phyloP scores from a whole-genome alignment of 2,113 vertebrate genomes.

The Paracanthobrama guichenoti region DNA sequence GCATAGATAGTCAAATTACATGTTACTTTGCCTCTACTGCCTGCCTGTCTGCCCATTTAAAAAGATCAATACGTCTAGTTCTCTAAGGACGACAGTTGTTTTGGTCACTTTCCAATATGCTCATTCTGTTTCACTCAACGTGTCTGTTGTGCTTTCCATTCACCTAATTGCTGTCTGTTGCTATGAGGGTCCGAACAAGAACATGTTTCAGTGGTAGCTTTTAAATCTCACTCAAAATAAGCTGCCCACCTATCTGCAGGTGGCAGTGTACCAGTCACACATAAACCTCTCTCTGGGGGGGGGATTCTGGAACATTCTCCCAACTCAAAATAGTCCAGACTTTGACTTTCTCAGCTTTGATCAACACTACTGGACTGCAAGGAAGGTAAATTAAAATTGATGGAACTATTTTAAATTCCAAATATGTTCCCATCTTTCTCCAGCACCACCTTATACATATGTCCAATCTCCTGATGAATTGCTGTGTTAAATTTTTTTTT shows the following conservation, averaged over 20 bases:
- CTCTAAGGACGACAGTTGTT: conserved; percentile 31
- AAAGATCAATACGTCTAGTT: conserved; percentile 53
- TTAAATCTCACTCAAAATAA: background rate
- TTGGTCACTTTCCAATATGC: conserved; percentile 39
- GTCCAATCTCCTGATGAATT: background rate
- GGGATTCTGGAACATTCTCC: conserved; percentile 50
- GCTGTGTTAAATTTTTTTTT: background rate
- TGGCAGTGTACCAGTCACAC: conserved; percentile 53
- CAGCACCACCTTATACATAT: background rate
- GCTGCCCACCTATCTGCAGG: conserved; percentile 47
- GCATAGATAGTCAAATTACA: conserved; percentile 49
- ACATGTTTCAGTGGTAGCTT: background rate
- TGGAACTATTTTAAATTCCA: conserved; percentile 19
- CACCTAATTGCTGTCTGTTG: conserved; percentile 7
- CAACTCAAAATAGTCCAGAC: conserved; percentile 37
- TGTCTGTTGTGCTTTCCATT: background rate
- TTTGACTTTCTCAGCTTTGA: conserved; percentile 45
- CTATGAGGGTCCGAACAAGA: conserved; percentile 5
- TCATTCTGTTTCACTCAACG: conserved; percentile 1
- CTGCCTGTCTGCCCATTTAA: conserved; percentile 42
- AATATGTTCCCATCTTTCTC: background rate
- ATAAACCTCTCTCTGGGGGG: conserved; percentile 17
- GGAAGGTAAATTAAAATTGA: conserved; percentile 36
- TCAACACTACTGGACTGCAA: conserved; percentile 42
- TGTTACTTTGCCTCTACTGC: conserved; percentile 27